These are phyloP conservation scores for Apaloderma vittatum DNA, from an alignment of 2,113 vertebrate genomes.

Conservation along the genomic window DNA sequence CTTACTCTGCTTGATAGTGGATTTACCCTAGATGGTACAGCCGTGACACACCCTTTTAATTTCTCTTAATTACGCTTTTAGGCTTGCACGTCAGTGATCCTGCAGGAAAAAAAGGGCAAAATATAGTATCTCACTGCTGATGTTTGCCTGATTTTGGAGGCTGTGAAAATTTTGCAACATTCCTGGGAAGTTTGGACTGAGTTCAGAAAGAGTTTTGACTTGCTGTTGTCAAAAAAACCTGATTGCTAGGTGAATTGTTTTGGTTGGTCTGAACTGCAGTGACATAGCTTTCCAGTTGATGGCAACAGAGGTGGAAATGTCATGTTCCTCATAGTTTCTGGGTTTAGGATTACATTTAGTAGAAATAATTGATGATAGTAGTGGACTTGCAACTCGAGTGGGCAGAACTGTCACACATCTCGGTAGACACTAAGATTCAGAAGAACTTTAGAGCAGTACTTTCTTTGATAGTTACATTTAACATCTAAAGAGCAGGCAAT, in stretches of 20 bases:
- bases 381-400: neutral
- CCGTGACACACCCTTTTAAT: neutral
- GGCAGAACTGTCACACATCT: neutral
- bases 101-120: neutral
- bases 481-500: neutral
- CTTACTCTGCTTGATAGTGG: neutral
- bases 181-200: neutral
- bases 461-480: neutral
- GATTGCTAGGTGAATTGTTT: neutral
- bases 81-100: neutral
- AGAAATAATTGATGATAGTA: neutral
- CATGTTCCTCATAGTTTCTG: neutral
- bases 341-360: neutral
- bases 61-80: neutral
- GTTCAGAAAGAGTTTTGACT: neutral
- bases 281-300: constrained; percentile 56
- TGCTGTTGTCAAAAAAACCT: neutral
- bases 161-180: neutral
- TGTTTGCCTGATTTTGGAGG: neutral
- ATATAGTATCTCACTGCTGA: neutral
- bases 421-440: neutral
- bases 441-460: neutral
- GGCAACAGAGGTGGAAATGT: constrained; percentile 42
- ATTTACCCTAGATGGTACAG: neutral
- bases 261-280: neutral